Base-by-base conservation (phyloP, 2,113 vertebrate species). In the Motacilla tschutschensis region DNA sequence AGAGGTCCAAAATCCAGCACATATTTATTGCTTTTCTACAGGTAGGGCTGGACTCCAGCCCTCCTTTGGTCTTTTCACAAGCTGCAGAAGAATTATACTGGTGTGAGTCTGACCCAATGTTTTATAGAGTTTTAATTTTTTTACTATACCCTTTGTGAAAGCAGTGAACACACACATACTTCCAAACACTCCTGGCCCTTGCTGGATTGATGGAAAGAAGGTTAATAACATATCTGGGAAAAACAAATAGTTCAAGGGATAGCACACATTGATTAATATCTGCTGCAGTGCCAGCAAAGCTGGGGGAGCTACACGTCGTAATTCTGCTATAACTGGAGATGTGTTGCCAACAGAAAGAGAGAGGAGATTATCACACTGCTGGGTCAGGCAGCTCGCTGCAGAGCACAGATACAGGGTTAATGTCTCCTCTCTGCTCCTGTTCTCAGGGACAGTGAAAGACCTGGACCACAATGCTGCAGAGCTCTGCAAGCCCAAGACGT, bases 161-260 rank as follows among this genome's bases (percentile, higher is more conserved):
- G 82, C 69, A 44, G 65, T 24, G 69, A 87, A 36, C 29, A 65
- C 65, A 64, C 55, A 73, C 47, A 21, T 46, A 31, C 48, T 59
- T 92, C 77, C 84, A 70, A 83, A 90, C 53, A 70, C 33, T 36
- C 71, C 63, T 88, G 67, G 58, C 50, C 41, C 64, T 69, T 51
- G 8, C 25, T 59, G 76, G 40, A 71, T 66, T 94, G 85, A 91
- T 70, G 65, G 69, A 95, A 94, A 90, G 64, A 60, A 82, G 75
- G 83, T 91, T 96, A 94, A 93, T 90, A 92, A 55, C 80, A 55
- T 76, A 88, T 54, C 62, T 79, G 85, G 50, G 72, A 72, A 93
- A 94, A 89, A 79, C 77, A 90, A 95, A 93, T 82, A 91, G 41
- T 83, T 85, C 28, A 0, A 65, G 69, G 80, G 48, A 31, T 58